Conservation (phyloP, 2,113 vertebrate genomes). For the Microtus oregoni region DNA sequence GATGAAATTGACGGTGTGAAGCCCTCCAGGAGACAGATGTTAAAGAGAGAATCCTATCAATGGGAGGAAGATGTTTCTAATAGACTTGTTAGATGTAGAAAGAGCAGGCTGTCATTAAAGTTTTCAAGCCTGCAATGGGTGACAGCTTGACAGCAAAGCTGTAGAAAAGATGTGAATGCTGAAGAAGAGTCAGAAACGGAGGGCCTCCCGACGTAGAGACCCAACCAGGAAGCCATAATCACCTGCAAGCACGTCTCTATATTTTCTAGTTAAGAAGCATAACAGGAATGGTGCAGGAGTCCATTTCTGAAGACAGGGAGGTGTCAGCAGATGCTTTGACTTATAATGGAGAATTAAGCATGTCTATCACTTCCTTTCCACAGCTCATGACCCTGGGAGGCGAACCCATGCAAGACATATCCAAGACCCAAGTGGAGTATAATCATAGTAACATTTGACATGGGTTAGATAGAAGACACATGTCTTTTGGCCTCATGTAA, state of each 20-base stretch:
- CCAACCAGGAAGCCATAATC: constrained; percentile 8
- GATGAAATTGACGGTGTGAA: background rate
- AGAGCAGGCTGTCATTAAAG: background rate
- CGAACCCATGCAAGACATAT: background rate
- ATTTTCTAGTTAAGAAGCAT: background rate
- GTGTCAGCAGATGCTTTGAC: background rate
- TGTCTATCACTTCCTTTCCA: background rate
- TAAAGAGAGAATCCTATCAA: background rate
- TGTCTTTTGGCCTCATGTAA: background rate
- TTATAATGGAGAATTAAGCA: background rate
- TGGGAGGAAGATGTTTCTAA: background rate
- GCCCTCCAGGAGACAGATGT: background rate
- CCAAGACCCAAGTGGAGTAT: background rate
- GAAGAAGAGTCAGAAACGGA: background rate
- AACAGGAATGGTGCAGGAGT: background rate
- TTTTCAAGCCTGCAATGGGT: background rate
- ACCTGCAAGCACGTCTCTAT: background rate
- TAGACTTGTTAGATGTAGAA: background rate
- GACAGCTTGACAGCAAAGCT: constrained; percentile 40
- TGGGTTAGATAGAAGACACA: background rate
- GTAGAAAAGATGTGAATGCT: background rate
- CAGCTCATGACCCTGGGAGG: background rate
- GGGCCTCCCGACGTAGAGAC: background rate
- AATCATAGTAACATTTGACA: background rate
- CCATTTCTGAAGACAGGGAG: background rate